Percentiles rank a stretch among this genome's conserved stretches.
Conservation (phyloP, 37 sponge, comb jelly and placozoan species). For the Amphimedon queenslandica region DNA sequence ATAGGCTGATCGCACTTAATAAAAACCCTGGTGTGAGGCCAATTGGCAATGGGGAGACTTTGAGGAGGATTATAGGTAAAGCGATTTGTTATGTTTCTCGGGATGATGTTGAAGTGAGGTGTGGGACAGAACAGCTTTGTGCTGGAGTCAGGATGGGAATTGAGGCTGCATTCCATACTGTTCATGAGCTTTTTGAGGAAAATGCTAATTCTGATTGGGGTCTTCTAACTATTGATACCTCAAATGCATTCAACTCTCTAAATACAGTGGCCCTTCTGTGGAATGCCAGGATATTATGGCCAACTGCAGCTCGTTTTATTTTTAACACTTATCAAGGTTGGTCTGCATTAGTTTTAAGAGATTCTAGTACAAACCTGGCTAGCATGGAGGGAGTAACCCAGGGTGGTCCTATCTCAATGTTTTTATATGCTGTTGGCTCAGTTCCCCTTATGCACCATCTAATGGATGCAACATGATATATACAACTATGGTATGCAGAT, state of each 20-base stretch:
- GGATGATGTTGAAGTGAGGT: constrained; percentile 12
- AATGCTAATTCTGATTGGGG: constrained; percentile 8
- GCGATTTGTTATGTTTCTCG: constrained; percentile 2
- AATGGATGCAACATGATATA: constrained; percentile 3
- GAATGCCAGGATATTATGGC: constrained; percentile 10
- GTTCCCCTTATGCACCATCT: constrained; percentile 13
- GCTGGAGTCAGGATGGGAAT: constrained; percentile 15
- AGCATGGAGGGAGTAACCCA: constrained; percentile 45
- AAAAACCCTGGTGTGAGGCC: constrained; percentile 28
- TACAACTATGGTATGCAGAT: too few relatives aligned
- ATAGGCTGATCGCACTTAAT: constrained; percentile 17
- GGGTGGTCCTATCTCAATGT: constrained; percentile 33
- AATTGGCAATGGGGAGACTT: constrained; percentile 19
- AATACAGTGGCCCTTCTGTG: constrained; percentile 13
- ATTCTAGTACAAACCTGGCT: neutral
- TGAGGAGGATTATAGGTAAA: constrained; percentile 31
- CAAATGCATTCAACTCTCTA: constrained; percentile 15
- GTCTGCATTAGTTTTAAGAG: neutral
- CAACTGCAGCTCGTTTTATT: constrained; percentile 9
- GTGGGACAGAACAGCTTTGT: constrained; percentile 18
- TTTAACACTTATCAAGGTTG: constrained; percentile 4
- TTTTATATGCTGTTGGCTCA: constrained; percentile 17
- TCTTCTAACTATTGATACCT: constrained; percentile 5
- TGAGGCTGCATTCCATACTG: constrained; percentile 25
- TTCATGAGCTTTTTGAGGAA: constrained; percentile 11